phyloP scores from a whole-genome alignment of 2,797 vertebrate genomes.

The Semaprochilodus insignis region DNA sequence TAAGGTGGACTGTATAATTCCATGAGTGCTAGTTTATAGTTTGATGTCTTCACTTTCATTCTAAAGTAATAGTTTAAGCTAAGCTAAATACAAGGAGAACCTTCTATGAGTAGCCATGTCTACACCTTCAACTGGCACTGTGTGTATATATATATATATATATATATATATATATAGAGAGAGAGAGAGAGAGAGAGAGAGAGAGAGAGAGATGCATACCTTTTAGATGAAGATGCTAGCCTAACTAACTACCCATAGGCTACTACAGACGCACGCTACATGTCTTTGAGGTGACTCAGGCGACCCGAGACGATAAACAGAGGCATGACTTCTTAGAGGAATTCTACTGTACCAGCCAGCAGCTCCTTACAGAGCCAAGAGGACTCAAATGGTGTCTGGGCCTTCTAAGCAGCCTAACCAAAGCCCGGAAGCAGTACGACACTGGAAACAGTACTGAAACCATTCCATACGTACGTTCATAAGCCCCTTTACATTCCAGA shows the following conservation, averaged over 20 bases:
- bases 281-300: slow-evolving; percentile 18
- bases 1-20: too few species aligned
- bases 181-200: too few species aligned
- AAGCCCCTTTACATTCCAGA: neutral
- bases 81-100: too few species aligned
- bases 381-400: neutral
- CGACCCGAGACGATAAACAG: slow-evolving; percentile 48
- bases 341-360: slow-evolving; percentile 45
- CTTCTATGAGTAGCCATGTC: too few species aligned
- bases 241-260: neutral
- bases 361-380: slow-evolving; percentile 5
- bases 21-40: too few species aligned
- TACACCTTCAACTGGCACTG: too few species aligned
- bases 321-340: slow-evolving; percentile 30
- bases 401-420: slow-evolving; percentile 5
- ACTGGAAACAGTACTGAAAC: neutral
- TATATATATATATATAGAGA: too few species aligned
- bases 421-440: neutral
- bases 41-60: too few species aligned
- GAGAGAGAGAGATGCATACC: too few species aligned
- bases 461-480: neutral
- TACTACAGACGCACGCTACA: slow-evolving; percentile 9
- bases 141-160: too few species aligned
- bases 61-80: too few species aligned
- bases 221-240: too few species aligned